Evolutionary conservation across 2,888 invertebrate species (phyloP).

Genomic region (Pardosa pseudoannulata): DNA sequence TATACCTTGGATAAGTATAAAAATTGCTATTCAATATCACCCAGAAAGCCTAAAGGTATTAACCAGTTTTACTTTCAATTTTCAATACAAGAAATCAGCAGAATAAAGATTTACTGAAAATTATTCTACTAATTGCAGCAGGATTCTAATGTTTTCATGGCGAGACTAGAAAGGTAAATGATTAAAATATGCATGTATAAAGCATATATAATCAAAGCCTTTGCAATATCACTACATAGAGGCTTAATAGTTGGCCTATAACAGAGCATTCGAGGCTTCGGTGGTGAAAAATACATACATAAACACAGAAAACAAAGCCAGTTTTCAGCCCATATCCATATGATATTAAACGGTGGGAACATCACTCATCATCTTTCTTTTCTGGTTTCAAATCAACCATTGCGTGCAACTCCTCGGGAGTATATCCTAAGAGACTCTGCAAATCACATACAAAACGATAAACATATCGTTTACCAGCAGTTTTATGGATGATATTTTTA

Average conservation of each 20-base stretch:
- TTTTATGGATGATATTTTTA: constrained; percentile 99
- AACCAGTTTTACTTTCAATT: neutral
- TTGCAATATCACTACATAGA: constrained; percentile 60
- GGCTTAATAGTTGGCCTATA: constrained; percentile 47
- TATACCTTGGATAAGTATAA: neutral
- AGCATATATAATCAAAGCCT: constrained; percentile 60
- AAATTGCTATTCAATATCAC: neutral
- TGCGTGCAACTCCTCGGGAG: constrained; percentile 95
- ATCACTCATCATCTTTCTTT: constrained; percentile 91
- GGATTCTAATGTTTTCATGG: constrained; percentile 11
- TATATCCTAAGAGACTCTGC: constrained; percentile 95
- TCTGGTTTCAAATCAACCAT: constrained; percentile 97
- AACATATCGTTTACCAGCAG: constrained; percentile 98
- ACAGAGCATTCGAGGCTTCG: constrained; percentile 42
- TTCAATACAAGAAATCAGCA: constrained; percentile 29
- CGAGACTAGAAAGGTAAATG: constrained; percentile 67
- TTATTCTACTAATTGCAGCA: constrained; percentile 6
- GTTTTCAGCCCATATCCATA: constrained; percentile 15
- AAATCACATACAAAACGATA: constrained; percentile 99
- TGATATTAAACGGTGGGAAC: constrained; percentile 19
- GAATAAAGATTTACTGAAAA: neutral
- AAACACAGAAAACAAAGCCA: constrained; percentile 26
- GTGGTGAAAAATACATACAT: constrained; percentile 55
- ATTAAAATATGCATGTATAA: constrained; percentile 39
- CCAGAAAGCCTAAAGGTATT: neutral